Conservation (phyloP, 2,113 vertebrate species). For the Gulo gulo region DNA sequence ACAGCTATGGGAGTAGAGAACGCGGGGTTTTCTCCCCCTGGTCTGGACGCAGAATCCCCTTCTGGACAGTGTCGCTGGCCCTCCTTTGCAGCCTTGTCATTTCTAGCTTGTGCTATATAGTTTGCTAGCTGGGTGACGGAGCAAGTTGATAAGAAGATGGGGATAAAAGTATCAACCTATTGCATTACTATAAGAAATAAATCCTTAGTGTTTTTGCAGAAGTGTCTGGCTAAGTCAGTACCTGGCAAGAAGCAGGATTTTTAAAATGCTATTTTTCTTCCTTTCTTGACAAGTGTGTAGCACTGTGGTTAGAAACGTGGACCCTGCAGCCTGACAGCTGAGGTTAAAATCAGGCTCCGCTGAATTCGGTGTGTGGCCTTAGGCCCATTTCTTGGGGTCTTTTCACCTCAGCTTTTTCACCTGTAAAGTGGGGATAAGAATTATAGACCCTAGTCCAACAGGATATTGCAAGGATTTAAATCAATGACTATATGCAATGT, state of each 20-base stretch:
- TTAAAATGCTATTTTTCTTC: neutral
- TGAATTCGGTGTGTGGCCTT: neutral
- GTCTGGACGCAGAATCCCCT: neutral
- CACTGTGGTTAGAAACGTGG: neutral
- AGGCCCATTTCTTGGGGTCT: neutral
- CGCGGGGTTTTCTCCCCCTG: rapidly evolving
- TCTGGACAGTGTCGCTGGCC: too few relatives aligned
- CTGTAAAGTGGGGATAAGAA: neutral
- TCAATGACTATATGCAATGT: neutral
- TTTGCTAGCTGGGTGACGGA: neutral
- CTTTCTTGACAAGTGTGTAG: neutral
- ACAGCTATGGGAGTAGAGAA: neutral
- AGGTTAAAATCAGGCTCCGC: neutral
- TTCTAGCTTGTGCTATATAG: neutral
- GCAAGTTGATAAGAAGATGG: neutral
- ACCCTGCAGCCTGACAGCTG: neutral
- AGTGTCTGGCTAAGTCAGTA: neutral
- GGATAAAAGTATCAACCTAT: neutral
- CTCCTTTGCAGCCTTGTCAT: neutral
- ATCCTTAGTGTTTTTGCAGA: neutral
- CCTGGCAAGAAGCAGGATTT: neutral
- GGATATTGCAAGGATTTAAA: neutral
- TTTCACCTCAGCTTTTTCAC: neutral
- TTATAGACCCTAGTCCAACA: neutral
- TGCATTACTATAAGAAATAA: neutral